These are phyloP conservation scores for Philhelius pedissequus DNA, from an alignment of 2,888 invertebrate genomes.

Conservation along the genomic window DNA sequence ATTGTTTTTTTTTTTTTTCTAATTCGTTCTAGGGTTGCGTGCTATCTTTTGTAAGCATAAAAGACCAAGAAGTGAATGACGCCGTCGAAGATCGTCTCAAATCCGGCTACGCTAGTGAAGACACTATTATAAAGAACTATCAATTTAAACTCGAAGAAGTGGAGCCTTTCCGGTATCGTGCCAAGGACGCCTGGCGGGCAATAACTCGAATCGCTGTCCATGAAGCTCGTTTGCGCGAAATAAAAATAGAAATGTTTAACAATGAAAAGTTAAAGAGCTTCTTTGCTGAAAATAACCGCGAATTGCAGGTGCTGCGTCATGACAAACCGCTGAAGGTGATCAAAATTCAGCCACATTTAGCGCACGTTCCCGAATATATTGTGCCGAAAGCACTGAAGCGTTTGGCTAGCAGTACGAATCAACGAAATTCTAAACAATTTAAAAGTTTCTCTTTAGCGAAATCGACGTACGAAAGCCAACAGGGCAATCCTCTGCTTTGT, in stretches of 20 bases:
- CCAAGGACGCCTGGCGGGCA: slow-evolving; percentile 96
- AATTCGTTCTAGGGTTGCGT: slow-evolving; percentile 78
- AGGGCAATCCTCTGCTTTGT: slow-evolving; percentile 76
- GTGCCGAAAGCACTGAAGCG: slow-evolving; percentile 88
- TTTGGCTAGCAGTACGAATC: slow-evolving; percentile 80
- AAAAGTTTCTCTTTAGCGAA: slow-evolving; percentile 72
- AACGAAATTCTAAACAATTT: slow-evolving; percentile 28
- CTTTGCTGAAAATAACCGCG: slow-evolving; percentile 95
- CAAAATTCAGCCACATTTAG: slow-evolving; percentile 89
- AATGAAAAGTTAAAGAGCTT: slow-evolving; percentile 94
- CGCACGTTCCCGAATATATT: slow-evolving; percentile 96
- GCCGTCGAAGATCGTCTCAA: slow-evolving; percentile 88
- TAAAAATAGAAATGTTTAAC: slow-evolving; percentile 94
- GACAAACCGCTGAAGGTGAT: slow-evolving; percentile 93
- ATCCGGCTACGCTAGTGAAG: slow-evolving; percentile 83
- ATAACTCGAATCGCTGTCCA: slow-evolving; percentile 95
- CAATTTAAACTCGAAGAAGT: slow-evolving; percentile 97
- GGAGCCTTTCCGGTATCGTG: slow-evolving; percentile 96
- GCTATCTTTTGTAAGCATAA: slow-evolving; percentile 91
- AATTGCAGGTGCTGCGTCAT: slow-evolving; percentile 90
- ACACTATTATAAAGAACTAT: slow-evolving; percentile 88
- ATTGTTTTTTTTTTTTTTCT: background rate
- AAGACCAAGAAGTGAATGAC: slow-evolving; percentile 86
- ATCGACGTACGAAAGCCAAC: slow-evolving; percentile 74
- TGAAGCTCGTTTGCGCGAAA: slow-evolving; percentile 97